Percentiles rank a stretch among this genome's conserved stretches.
Conservation (phyloP, 2,797 vertebrate genomes). For the Anas acuta region DNA sequence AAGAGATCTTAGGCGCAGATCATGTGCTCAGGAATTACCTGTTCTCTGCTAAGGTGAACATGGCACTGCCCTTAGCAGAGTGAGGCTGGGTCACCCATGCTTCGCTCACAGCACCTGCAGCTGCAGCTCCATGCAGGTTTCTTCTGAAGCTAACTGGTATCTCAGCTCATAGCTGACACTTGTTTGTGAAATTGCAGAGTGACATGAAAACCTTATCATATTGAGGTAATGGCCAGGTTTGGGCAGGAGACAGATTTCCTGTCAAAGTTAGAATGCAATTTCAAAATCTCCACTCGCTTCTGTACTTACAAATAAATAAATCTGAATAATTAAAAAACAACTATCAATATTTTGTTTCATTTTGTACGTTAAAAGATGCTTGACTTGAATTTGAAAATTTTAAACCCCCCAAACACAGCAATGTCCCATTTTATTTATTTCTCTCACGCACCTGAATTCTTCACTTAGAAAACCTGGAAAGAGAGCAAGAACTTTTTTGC, state of each 20-base stretch:
- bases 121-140: not conserved
- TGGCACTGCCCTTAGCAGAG: not conserved
- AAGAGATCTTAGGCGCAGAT: not conserved
- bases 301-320: not conserved
- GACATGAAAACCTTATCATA: not conserved
- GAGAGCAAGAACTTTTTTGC: not conserved
- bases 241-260: not conserved
- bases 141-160: not conserved
- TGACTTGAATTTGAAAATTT: not conserved
- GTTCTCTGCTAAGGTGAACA: not conserved
- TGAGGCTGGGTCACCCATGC: not conserved
- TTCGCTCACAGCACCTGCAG: rapidly evolving
- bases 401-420: not conserved
- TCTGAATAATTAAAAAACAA: not conserved
- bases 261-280: not conserved
- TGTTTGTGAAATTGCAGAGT: not conserved
- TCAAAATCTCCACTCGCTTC: not conserved
- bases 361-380: not conserved
- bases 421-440: not conserved
- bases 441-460: not conserved
- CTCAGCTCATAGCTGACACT: not conserved
- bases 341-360: not conserved
- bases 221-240: not conserved
- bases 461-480: not conserved
- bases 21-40: not conserved